Base-by-base conservation (phyloP, 2,797 vertebrate species). In the Danio kyathit region DNA sequence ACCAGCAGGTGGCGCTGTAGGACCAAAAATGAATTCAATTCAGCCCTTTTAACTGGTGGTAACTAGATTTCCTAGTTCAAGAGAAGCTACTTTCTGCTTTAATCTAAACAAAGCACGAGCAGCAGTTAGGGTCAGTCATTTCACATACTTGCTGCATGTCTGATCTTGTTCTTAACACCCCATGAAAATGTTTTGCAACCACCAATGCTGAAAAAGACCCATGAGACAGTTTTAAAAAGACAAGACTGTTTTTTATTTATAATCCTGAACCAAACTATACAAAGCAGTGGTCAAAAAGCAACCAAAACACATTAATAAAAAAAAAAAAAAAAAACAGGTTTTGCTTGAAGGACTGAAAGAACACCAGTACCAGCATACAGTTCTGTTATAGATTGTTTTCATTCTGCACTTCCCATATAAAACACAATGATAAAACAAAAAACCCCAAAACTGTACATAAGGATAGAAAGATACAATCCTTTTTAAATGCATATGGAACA, bases 281-380 rank as follows among this genome's bases (percentile, higher is more conserved):
- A 96, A 95, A 95, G 95, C 95, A 95, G 93, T 95, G 94, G 93
- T 94, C 92, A 92, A 91, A 93, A 90, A 93, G 93, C 93, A 95
- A 94, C 91, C 91, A 84, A 91, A 93, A 92, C 91, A 91, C 90
- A 92, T 91, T 90, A 88, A 83, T 91, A 90, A 89, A 90, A 83
- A 74, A 61, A 91, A 83, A 74, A 61, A 91, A 91, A 90, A 89
- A 91, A 83, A 75, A 69, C 91, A 79, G 46, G 57, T 82, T 86
- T 71, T 12, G 86, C 84, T 86, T 69, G 54, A 72, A 81, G 79
- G 66, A 86, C 63, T 83, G 76, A 74, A 44, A 74, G 75, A 86
- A 88, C 86, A 85, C 75, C 87, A 88, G 86, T 82, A 81, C 82
- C 76, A 74, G 64, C 74, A 83, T 80, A 80, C 82, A 83, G 83